phyloP scores from a whole-genome alignment of 1,140 invertebrate species.

The Drosophila burlai region DNA sequence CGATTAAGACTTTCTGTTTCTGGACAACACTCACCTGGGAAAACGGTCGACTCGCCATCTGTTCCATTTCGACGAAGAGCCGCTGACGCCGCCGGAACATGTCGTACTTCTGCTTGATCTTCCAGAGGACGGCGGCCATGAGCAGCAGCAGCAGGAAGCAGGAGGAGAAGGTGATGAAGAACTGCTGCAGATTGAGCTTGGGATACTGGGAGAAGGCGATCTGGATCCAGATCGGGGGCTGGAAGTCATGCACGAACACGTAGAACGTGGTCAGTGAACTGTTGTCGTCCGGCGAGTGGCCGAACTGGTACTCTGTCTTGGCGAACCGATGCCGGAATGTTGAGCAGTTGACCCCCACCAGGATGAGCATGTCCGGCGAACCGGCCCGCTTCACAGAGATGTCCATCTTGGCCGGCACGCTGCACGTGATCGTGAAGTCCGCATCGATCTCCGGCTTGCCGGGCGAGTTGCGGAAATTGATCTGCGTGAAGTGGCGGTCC shows the following conservation, averaged over 20 bases:
- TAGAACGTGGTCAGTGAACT: conserved; percentile 96
- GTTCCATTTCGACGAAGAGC: conserved; percentile 98
- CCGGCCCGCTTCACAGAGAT: conserved; percentile 94
- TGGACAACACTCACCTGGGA: conserved; percentile 88
- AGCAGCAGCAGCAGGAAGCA: conserved; percentile 96
- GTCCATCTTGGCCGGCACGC: conserved; percentile 96
- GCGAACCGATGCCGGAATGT: conserved; percentile 94
- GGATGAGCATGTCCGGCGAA: conserved; percentile 90
- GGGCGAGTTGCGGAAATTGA: conserved; percentile 98
- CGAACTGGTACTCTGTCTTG: conserved; percentile 96
- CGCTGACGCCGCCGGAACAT: conserved; percentile 96
- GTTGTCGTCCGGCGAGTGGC: conserved; percentile 91
- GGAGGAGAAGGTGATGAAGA: conserved; percentile 99
- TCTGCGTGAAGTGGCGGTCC: conserved; percentile 95
- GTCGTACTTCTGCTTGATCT: conserved; percentile 98
- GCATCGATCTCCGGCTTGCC: conserved; percentile 96
- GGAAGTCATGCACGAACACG: conserved; percentile 98
- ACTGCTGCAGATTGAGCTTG: conserved; percentile 97
- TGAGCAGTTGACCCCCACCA: conserved; percentile 92
- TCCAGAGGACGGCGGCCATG: conserved; percentile 98
- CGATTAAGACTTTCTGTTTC: neutral
- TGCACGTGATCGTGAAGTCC: conserved; percentile 97
- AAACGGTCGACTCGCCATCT: conserved; percentile 98
- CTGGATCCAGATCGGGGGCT: conserved; percentile 97
- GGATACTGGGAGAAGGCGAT: conserved; percentile 99